Evolutionary conservation across 2,113 vertebrate species (phyloP).

Genomic region (Amphiprion ocellaris): DNA sequence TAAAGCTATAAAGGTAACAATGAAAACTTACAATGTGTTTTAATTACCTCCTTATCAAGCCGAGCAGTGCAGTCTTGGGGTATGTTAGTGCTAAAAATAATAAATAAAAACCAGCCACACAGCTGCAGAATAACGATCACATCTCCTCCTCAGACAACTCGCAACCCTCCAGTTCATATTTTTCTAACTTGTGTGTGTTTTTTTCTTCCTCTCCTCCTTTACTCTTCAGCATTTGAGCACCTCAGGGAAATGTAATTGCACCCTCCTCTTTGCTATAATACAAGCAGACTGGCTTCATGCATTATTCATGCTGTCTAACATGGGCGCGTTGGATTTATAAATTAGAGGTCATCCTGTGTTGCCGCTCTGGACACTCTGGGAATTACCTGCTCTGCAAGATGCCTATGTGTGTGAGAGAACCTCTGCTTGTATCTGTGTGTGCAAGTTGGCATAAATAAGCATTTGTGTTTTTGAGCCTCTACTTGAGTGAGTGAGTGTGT

Average conservation of each 20-base stretch:
- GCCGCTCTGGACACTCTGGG: constrained; percentile 47
- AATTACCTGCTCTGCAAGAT: constrained; percentile 51
- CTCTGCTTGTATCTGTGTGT: background rate
- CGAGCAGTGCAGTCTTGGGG: background rate
- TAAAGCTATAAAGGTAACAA: constrained; percentile 27
- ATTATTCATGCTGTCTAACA: constrained; percentile 78
- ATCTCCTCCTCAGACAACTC: constrained; percentile 12
- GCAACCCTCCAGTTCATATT: constrained; percentile 14
- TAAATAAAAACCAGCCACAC: background rate
- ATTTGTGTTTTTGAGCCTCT: background rate
- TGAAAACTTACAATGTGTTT: constrained; percentile 34
- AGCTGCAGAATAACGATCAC: constrained; percentile 2
- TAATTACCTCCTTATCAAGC: constrained; percentile 45
- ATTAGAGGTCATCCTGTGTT: constrained; percentile 79
- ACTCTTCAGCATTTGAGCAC: constrained; percentile 48
- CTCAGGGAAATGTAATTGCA: constrained; percentile 78
- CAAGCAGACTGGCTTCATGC: constrained; percentile 69
- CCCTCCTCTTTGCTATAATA: constrained; percentile 73
- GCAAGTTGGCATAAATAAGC: background rate
- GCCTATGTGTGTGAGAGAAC: background rate
- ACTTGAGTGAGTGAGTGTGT: background rate
- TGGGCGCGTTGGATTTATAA: constrained; percentile 70
- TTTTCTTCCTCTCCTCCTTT: constrained; percentile 8
- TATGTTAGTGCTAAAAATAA: constrained; percentile 24
- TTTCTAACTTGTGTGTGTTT: background rate